phyloP scores from a whole-genome alignment of 2,113 vertebrate species.

The Crotalus horridus region DNA sequence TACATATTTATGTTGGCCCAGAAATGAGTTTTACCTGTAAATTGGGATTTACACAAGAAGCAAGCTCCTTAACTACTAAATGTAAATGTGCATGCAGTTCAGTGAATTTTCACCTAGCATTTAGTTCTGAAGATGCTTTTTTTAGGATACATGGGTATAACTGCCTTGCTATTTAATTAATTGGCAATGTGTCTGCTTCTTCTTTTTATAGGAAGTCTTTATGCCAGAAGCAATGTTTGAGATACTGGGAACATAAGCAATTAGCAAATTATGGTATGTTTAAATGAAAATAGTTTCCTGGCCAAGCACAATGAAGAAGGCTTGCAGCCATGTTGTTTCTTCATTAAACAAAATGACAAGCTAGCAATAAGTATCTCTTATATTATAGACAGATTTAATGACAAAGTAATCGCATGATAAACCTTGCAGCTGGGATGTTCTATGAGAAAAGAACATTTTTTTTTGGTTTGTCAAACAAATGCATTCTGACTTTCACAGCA shows the following conservation, averaged over 20 bases:
- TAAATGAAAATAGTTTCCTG: constrained; percentile 37
- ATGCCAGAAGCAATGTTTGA: constrained; percentile 31
- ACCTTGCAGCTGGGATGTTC: constrained; percentile 1
- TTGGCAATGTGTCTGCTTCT: constrained; percentile 11
- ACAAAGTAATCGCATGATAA: constrained; percentile 11
- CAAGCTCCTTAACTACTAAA: background rate
- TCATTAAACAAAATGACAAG: constrained; percentile 31
- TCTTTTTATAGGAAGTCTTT: constrained; percentile 11
- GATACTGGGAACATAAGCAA: constrained; percentile 31
- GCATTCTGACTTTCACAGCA: constrained; percentile 54
- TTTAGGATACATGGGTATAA: background rate
- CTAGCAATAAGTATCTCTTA: constrained; percentile 19
- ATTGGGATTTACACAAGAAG: background rate
- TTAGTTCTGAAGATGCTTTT: background rate
- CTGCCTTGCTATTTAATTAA: constrained; percentile 32
- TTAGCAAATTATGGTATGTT: constrained; percentile 36
- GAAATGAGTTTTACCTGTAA: background rate
- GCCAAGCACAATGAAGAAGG: constrained; percentile 30
- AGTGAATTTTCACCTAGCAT: constrained; percentile 2
- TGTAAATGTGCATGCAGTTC: background rate
- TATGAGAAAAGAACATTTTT: background rate
- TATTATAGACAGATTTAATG: constrained; percentile 19
- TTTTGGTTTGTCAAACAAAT: constrained; percentile 25
- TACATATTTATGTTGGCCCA: background rate
- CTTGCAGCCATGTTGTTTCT: constrained; percentile 29